Conservation (phyloP, 2,113 vertebrate genomes). For the Xenopus borealis region DNA sequence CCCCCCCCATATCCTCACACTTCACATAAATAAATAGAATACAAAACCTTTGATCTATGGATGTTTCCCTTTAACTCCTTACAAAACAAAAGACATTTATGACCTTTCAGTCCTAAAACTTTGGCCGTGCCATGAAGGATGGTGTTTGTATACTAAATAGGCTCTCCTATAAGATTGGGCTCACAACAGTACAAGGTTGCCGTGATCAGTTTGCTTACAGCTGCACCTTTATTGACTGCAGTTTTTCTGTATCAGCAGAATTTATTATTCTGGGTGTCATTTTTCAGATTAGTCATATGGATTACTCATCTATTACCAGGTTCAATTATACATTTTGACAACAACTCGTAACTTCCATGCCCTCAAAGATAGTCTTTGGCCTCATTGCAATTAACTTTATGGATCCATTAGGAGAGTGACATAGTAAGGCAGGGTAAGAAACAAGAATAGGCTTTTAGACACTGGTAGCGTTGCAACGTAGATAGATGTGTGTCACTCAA, state of each 20-base stretch:
- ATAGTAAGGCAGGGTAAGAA: too few species aligned
- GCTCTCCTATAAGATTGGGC: too few species aligned
- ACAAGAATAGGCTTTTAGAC: background rate
- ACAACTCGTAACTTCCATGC: background rate
- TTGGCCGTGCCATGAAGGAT: too few species aligned
- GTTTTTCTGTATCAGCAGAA: background rate
- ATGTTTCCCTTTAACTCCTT: too few species aligned
- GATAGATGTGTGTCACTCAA: background rate
- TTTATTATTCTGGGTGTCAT: background rate
- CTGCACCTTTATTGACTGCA: background rate
- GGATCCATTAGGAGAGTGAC: too few species aligned
- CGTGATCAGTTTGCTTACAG: background rate
- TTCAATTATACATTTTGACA: slow-evolving; percentile 5
- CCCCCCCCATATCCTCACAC: too few species aligned
- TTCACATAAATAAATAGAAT: too few species aligned
- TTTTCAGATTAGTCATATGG: background rate
- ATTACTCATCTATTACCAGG: slow-evolving; percentile 1
- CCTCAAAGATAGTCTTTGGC: background rate
- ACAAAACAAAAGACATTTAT: too few species aligned
- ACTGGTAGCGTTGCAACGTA: background rate
- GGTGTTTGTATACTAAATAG: too few species aligned
- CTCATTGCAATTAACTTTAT: background rate
- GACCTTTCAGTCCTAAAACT: too few species aligned
- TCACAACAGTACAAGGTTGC: background rate
- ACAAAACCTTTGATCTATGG: too few species aligned